These are phyloP conservation scores for Cirrhinus molitorella DNA, from an alignment of 2,797 vertebrate genomes.

Conservation along the genomic window DNA sequence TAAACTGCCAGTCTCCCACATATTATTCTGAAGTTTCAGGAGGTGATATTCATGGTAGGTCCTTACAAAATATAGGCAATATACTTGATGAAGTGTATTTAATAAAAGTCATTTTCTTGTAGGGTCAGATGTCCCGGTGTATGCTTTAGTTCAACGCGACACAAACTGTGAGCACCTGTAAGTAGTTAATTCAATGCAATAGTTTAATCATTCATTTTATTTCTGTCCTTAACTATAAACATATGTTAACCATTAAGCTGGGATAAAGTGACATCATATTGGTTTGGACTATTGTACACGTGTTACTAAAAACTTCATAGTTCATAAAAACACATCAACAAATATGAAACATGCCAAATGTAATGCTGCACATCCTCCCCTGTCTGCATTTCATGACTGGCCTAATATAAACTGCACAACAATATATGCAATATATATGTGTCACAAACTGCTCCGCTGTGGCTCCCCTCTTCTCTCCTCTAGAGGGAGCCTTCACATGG, in stretches of 20 bases:
- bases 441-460: too few species aligned
- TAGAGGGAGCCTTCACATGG: too few species aligned
- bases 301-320: too few species aligned
- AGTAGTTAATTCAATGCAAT: constrained; percentile 4
- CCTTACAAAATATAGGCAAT: not conserved
- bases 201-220: not conserved
- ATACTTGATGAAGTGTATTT: not conserved
- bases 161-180: not conserved
- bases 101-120: not conserved
- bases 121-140: not conserved
- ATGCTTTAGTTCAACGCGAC: not conserved
- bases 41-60: constrained; percentile 2
- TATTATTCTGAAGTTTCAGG: constrained; percentile 26
- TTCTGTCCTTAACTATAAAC: not conserved
- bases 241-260: too few species aligned
- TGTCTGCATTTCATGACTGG: not conserved
- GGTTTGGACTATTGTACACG: too few species aligned
- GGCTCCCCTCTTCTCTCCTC: too few species aligned
- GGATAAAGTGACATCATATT: too few species aligned
- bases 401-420: not conserved
- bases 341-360: too few species aligned
- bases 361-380: too few species aligned
- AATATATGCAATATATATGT: too few species aligned
- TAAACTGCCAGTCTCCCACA: not conserved
- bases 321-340: too few species aligned